These are phyloP conservation scores for Alaudala cheleensis DNA, from an alignment of 2,113 vertebrate genomes.

Conservation along the genomic window DNA sequence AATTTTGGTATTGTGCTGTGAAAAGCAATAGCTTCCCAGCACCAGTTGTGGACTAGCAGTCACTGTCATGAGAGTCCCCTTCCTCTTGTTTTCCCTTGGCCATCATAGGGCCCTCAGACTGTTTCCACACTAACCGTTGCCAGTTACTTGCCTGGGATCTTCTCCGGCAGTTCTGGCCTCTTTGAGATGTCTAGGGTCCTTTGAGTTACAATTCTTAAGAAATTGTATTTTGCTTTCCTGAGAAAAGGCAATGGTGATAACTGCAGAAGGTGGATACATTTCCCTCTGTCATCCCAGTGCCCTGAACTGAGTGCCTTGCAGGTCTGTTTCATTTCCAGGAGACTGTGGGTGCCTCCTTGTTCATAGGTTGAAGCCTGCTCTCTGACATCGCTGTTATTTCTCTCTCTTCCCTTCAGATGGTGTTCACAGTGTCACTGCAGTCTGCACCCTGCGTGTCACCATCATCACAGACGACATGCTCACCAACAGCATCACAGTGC, in stretches of 20 bases:
- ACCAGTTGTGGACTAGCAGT: background rate
- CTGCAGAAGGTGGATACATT: background rate
- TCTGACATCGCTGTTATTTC: background rate
- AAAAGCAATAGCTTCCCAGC: background rate
- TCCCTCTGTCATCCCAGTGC: background rate
- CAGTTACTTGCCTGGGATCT: background rate
- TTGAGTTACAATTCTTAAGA: background rate
- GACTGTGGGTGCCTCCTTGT: background rate
- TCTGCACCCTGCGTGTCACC: constrained; percentile 90
- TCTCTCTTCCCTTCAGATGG: constrained; percentile 79
- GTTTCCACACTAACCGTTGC: background rate
- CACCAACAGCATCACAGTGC: constrained; percentile 97
- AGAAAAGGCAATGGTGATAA: background rate
- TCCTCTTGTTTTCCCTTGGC: background rate
- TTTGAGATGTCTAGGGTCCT: background rate
- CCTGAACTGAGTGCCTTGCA: background rate
- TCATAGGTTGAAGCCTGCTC: background rate
- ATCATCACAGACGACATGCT: constrained; percentile 98
- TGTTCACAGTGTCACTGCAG: constrained; percentile 79
- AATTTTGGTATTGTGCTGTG: background rate
- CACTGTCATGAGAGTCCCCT: background rate
- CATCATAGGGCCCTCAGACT: background rate
- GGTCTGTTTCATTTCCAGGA: background rate
- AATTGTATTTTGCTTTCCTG: background rate
- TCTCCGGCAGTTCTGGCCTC: background rate